Evolutionary conservation across 2,888 invertebrate species (phyloP), one percentile per base, ranked within the genome.

Genomic region (Eilema caniola): DNA sequence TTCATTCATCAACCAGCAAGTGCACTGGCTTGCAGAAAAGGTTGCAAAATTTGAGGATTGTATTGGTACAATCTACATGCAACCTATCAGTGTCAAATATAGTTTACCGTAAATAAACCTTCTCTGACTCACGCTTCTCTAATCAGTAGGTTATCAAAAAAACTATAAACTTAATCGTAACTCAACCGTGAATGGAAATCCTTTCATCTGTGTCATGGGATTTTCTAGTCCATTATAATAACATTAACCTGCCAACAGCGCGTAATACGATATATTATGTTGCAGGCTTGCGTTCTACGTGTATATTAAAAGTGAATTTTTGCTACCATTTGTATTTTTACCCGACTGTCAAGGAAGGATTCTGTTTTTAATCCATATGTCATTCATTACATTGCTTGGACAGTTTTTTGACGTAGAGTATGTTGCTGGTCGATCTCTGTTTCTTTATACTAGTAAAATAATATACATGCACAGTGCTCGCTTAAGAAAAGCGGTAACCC

Each of bases 121-220:
- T 25, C 10, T 25, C 25, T 59, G 59, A 59, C 25, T 25, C 25
- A 59, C 59, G 59, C 59, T 59, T 59, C 59, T 25, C 59, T 59
- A 59, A 24, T 25, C 59, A 59, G 14, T 57, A 23, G 57, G 24
- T 57, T 12, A 24, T 57, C 24, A 57, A 57, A 57, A 24, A 23
- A 57, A 24, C 57, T 57, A 16, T 23, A n/a, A n/a, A n/a, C n/a
- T n/a, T n/a, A 59, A 25, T 25, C 5, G 47, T 41, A 25, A 59
- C 25, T 24, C 24, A 59, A 24, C 25, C 59, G 25, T 59, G 28
- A 59, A 24, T 16, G 7, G 28, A 25, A 25, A 59, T 25, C 5
- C 8, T 59, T 14, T 3, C 12, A 24, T 57, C 10, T 59, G 24
- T 59, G 16, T 59, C 59, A 25, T 28, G 28, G 16, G 20, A 28